Base-by-base conservation (phyloP, 2,888 invertebrate genomes). In the Pinctada fucata region DNA sequence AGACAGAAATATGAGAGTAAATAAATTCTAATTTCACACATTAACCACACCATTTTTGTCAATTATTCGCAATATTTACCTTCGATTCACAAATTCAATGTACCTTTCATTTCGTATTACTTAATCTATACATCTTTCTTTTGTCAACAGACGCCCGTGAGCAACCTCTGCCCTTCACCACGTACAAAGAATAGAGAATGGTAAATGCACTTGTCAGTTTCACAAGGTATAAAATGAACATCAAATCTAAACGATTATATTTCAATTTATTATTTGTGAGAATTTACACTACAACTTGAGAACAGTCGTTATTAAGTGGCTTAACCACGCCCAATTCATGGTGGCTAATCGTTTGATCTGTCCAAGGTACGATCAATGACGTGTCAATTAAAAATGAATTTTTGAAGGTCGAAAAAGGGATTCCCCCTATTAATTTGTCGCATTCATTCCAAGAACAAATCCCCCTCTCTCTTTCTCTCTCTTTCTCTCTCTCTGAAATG, bases 201-300 rank as follows among this genome's bases (percentile, higher is more conserved):
- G 6, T 58, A 10, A 10, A 10, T 10, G 8, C 58, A 58, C 58
- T 58, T 58, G 58, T 58, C 58, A 58, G 13, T 58, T 58, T 58
- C 58, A 58, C 58, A 58, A 13, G 13, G 8, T 6, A 10, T 58
- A 13, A 58, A 58, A 58, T 58, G 58, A 58, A 58, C 58, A 58
- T 58, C 58, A 10, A 10, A 58, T 10, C 13, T 13, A 10, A 58
- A 6, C 6, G 13, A 58, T 58, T 58, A 58, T 58, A 58, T 58
- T 58, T 58, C 13, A 58, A 58, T 58, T 58, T 13, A 58, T 10
- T 58, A 58, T 58, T 58, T 58, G 58, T 58, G 58, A 58, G 58
- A 58, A 58, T 58, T 58, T 58, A 58, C 58, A 58, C 58, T 58
- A 58, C 8, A 58, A 58, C 58, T 58, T 58, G 58, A 58, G 58